Conservation (phyloP, 2,888 invertebrate species). For the Heliconius aoede region DNA sequence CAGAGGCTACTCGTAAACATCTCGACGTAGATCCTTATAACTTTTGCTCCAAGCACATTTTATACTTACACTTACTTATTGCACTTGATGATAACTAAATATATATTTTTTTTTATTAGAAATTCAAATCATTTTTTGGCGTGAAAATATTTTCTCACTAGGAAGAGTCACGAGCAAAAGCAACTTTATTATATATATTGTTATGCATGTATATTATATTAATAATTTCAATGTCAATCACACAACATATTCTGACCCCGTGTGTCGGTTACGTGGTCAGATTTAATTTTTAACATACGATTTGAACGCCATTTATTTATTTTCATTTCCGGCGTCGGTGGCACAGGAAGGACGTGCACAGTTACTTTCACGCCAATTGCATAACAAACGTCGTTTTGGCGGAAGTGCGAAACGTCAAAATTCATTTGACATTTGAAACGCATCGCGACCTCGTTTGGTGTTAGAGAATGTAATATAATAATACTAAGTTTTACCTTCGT, state of each 20-base stretch:
- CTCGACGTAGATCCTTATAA: too few relatives aligned
- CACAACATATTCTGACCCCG: slow-evolving; percentile 50
- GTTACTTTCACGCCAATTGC: slow-evolving; percentile 64
- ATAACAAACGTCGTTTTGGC: slow-evolving; percentile 58
- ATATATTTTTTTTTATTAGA: too few relatives aligned
- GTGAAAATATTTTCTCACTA: too few relatives aligned
- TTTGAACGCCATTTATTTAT: slow-evolving; percentile 50
- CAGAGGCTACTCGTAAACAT: too few relatives aligned
- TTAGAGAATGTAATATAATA: too few relatives aligned
- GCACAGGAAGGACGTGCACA: slow-evolving; percentile 61
- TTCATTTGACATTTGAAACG: slow-evolving; percentile 40
- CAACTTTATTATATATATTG: background rate
- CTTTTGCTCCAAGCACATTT: too few relatives aligned
- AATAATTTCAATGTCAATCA: slow-evolving; percentile 56
- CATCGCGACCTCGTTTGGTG: slow-evolving; percentile 42
- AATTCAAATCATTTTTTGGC: too few relatives aligned
- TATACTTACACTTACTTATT: too few relatives aligned
- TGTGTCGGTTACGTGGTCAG: slow-evolving; percentile 49
- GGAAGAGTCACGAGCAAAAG: too few relatives aligned
- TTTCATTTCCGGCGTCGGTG: slow-evolving; percentile 54
- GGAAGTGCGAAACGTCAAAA: slow-evolving; percentile 50
- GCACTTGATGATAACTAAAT: too few relatives aligned
- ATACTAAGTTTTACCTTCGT: too few relatives aligned
- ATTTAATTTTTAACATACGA: slow-evolving; percentile 44
- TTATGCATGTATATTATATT: slow-evolving; percentile 20